Base-by-base conservation (phyloP, 2,113 vertebrate species). In the Salvelinus alpinus region DNA sequence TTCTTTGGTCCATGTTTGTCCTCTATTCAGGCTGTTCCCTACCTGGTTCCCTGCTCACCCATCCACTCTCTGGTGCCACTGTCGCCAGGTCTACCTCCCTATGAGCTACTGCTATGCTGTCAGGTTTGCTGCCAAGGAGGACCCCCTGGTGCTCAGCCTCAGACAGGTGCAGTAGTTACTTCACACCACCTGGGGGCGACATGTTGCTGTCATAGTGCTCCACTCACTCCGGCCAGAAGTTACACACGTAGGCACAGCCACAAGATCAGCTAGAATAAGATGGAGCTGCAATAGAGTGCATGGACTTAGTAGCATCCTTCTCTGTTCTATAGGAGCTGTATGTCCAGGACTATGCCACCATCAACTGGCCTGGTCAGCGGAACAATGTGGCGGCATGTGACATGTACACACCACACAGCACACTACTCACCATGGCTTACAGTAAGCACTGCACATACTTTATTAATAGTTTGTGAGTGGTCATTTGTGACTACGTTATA, bases 101-200 rank as follows among this genome's bases (percentile, higher is more conserved):
- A 99, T 99, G 98, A 97, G 96, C 88, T 99, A 95, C 90, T 99
- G 98, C 75, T 99, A 98, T 0, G 96, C 95, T 1, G 88, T 78
- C 9, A 92, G 96, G 20, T 91, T 99, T 44, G 80, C 80, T 0
- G 95, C 95, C 0, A 72, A 92, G 0, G 96, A 97, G 79, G 98
- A 98, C 1, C 79, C 92, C 0, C 92, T 99, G 2, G 78, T 99
- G 22, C 91, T 78, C 81, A 97, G 95, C 89, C 93, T 99, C 78
- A 92, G 96, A 90, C 95, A 99, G 95, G 97, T 98, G 64, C 78
- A 51, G n/a, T 13, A 59, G 9, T 48, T 60, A 18, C 27, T 0
- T 1, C 20, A 3, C 2, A 24, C 84, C 86, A 83, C 78, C 31
- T 80, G 88, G 72, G 76, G 84, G 87, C 38, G 62, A 29, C 24